These are phyloP conservation scores for Lineus longissimus DNA, from an alignment of 1,140 invertebrate species.

Conservation along the genomic window DNA sequence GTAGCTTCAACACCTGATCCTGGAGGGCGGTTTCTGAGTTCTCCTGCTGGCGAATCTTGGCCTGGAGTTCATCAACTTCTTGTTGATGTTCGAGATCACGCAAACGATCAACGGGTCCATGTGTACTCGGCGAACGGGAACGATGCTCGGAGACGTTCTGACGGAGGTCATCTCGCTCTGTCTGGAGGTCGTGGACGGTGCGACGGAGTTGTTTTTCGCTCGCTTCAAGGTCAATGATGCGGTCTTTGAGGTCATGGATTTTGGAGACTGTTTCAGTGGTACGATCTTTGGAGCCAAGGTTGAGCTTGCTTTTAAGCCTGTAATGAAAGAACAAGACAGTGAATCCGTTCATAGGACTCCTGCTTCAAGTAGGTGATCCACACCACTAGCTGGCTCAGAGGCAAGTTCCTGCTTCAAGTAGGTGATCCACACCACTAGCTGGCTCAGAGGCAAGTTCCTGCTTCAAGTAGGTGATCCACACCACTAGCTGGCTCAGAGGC, in stretches of 20 bases:
- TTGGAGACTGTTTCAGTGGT: slow-evolving; percentile 1
- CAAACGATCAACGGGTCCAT: background rate
- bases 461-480: too few relatives aligned
- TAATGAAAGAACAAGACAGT: background rate
- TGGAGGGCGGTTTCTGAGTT: background rate
- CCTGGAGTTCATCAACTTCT: slow-evolving; percentile 11
- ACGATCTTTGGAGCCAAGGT: background rate
- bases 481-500: too few relatives aligned
- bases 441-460: too few relatives aligned
- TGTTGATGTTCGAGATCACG: slow-evolving; percentile 6
- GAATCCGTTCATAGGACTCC: background rate
- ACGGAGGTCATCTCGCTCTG: background rate
- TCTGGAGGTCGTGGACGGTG: background rate
- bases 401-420: too few relatives aligned
- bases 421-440: too few relatives aligned
- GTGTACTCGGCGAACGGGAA: background rate
- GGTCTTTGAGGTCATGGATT: slow-evolving; percentile 4
- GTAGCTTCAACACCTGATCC: background rate
- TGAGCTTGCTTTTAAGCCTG: slow-evolving; percentile 1
- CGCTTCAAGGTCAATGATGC: slow-evolving; percentile 10
- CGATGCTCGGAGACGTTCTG: background rate
- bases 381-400: too few relatives aligned
- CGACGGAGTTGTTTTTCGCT: background rate
- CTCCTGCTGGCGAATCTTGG: slow-evolving; percentile 4
- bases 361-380: too few relatives aligned